phyloP scores from a whole-genome alignment of 2,797 vertebrate genomes.

The Leptoclinus maculatus region DNA sequence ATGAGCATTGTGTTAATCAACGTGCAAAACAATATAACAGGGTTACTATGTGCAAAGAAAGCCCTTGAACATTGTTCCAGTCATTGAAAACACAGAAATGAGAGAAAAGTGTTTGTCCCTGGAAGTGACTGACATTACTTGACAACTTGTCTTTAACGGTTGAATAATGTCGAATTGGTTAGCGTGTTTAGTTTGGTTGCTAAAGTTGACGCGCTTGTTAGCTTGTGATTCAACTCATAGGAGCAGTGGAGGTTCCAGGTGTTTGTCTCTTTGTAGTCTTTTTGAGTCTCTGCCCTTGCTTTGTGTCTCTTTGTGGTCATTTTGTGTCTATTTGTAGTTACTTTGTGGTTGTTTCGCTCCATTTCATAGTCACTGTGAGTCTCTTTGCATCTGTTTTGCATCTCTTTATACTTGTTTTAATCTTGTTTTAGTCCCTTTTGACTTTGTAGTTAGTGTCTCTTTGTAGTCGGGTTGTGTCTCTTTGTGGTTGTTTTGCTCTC shows the following conservation, averaged over 20 bases:
- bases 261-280: background rate
- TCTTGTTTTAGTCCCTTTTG: background rate
- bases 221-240: background rate
- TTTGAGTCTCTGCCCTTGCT: background rate
- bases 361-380: background rate
- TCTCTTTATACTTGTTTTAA: background rate
- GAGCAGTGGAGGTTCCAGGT: background rate
- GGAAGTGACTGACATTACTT: too few relatives aligned
- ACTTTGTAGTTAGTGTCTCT: background rate
- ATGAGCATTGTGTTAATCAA: background rate
- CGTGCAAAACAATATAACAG: background rate
- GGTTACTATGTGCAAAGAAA: too few relatives aligned
- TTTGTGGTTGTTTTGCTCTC: background rate
- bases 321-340: too few relatives aligned
- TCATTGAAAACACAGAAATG: too few relatives aligned
- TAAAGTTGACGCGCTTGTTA: background rate
- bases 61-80: too few relatives aligned
- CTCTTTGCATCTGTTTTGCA: background rate
- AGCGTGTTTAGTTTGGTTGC: background rate
- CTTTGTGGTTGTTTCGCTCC: too few relatives aligned
- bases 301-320: background rate
- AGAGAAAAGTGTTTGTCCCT: too few relatives aligned
- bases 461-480: background rate
- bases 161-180: background rate
- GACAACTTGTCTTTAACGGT: background rate